phyloP scores from a whole-genome alignment of 2,888 invertebrate species.

The Caenorhabditis sulstoni region DNA sequence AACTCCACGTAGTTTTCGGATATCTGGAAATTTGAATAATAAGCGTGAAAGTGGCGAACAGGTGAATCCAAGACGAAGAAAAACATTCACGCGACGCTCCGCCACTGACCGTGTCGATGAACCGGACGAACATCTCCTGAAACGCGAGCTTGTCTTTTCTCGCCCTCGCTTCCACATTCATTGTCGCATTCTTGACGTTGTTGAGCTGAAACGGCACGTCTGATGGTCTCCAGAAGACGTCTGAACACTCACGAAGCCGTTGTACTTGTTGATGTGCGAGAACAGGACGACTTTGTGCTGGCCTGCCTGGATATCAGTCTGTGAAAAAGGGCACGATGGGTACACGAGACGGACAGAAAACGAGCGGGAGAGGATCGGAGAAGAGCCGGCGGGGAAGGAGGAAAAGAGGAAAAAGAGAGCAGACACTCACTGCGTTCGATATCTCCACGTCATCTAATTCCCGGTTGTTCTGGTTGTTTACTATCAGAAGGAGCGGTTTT shows the following conservation, averaged over 20 bases:
- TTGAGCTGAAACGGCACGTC: slow-evolving; percentile 32
- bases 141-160: slow-evolving; percentile 48
- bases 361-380: background rate
- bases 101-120: slow-evolving; percentile 41
- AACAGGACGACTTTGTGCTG: slow-evolving; percentile 53
- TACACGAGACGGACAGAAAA: slow-evolving; percentile 17
- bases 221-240: background rate
- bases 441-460: slow-evolving; percentile 68
- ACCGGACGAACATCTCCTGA: slow-evolving; percentile 49
- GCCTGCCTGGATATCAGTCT: slow-evolving; percentile 54
- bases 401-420: background rate
- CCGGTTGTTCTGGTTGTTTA: slow-evolving; percentile 73
- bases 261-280: slow-evolving; percentile 51
- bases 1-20: slow-evolving; percentile 63
- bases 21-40: slow-evolving; percentile 46
- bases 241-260: slow-evolving; percentile 45
- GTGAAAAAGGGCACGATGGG: slow-evolving; percentile 4
- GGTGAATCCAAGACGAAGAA: too few relatives aligned
- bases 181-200: slow-evolving; percentile 19
- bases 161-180: slow-evolving; percentile 34
- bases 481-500: slow-evolving; percentile 74
- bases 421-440: slow-evolving; percentile 41
- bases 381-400: background rate
- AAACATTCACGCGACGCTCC: background rate
- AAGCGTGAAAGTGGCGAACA: too few relatives aligned